Base-by-base conservation (phyloP, 2,113 vertebrate genomes). In the Cephalopterus ornatus region DNA sequence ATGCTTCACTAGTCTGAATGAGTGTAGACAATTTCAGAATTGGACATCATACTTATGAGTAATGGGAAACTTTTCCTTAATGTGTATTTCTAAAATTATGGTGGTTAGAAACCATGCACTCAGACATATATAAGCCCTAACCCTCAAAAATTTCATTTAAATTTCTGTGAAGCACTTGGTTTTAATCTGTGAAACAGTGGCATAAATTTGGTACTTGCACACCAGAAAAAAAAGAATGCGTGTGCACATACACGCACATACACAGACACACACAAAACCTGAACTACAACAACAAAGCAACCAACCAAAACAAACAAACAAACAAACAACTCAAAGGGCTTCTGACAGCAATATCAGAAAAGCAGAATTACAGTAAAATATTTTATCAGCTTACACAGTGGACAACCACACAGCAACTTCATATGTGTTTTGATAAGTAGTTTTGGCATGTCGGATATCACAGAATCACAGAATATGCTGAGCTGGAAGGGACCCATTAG, bases 1-100 rank as follows among this genome's bases (percentile, higher is more conserved):
- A 76, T 61, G 68, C 82, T 86, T 93, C 70, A 91, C 24, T 95
- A 93, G 14, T 27, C 30, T 76, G 42, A 88, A 92, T 76, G 33
- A 67, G 14, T 19, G 9, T 49, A 84, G 80, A 35, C 42, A 87
- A 68, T 89, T 94, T 79, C 33, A 89, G 80, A 89, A 89, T 41
- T 56, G 42, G 62, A 82, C 46, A 76, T 53, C 61, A 72, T 68
- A 75, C 12, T 70, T 84, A 37, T 17, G 33, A 90, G 23, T 53
- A 89, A 76, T 4, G 1, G 24, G 14, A 11, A 87, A 59, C 8
- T 70, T 73, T 78, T 77, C 22, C 33, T 74, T 85, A 50, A 79
- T 74, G 26, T 46, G 8, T n/a, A 50, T 92, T 89, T 92, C 21
- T 75, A 70, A 90, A 85, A n/a, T 12, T 46, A 14, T 11, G 11